Base-by-base conservation (phyloP, 2,113 vertebrate species). In the Varanus salvator region DNA sequence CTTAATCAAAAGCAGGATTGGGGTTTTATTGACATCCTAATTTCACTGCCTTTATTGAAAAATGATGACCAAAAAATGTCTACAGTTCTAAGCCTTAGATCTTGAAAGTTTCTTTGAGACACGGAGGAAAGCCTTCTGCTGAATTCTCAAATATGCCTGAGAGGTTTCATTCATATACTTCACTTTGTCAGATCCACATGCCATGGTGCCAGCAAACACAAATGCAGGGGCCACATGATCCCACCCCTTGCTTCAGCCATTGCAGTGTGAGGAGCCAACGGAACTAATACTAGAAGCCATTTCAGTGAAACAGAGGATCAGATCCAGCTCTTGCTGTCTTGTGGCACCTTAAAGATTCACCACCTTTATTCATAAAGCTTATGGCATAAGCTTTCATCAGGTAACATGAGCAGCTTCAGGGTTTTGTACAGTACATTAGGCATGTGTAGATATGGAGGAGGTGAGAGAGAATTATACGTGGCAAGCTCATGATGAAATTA, bases 41-140 rank as follows among this genome's bases (percentile, higher is more conserved):
- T 91, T 96, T 92, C 85, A 78, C 84, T 31, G 34, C 50, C n/a
- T 2, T 89, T 90, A 93, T 92, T 96, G 91, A 91, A 86, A 93
- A 94, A 86, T 75, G 0, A 89, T 78, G 1, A 89, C 89, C 93
- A 85, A 78, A 89, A 86, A 91, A 85, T 78, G 91, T 95, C 91
- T 92, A 27, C 66, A 52, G 69, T 91, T 78, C 69, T 92, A 11
- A 74, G 81, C 44, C 90, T 72, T 71, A 87, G 34, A 27, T 80
- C 94, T 93, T 91, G 75, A 93, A 87, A 54, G 1, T 8, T 29
- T 90, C 11, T 90, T 93, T 94, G 34, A 86, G 27, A 95, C 90
- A 87, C 8, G 91, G 90, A 94, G 75, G 9, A 25, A 85, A 94
- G 31, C 50, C 48, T 64, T 34, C 88, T 38, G 71, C 60, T 50